Evolutionary conservation across 2,888 invertebrate species (phyloP).

Genomic region (Leptinotarsa haldemani): DNA sequence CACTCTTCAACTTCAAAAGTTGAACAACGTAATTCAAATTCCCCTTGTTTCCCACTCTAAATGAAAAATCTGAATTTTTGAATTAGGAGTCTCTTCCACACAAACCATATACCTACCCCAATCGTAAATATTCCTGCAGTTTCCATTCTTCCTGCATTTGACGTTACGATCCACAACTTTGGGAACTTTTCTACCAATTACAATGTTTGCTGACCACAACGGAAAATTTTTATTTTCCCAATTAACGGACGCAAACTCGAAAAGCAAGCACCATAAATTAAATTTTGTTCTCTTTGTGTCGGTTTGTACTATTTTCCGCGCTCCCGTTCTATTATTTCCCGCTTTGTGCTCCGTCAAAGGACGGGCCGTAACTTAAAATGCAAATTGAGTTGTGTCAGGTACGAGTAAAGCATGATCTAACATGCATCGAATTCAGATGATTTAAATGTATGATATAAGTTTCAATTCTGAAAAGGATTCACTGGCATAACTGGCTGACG

Average conservation of each 20-base stretch:
- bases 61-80: too few relatives aligned
- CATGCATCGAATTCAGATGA: not conserved
- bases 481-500: not conserved
- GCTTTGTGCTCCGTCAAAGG: slow-evolving; percentile 32
- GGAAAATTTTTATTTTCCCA: slow-evolving; percentile 17
- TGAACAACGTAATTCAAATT: too few relatives aligned
- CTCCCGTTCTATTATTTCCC: slow-evolving; percentile 11
- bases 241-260: not conserved
- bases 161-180: not conserved
- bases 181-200: slow-evolving; percentile 2
- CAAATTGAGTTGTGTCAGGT: slow-evolving; percentile 41
- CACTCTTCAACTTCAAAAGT: too few relatives aligned
- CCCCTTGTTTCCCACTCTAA: too few relatives aligned
- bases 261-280: slow-evolving; percentile 12
- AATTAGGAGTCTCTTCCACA: too few relatives aligned
- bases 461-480: not conserved
- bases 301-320: slow-evolving; percentile 18
- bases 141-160: not conserved
- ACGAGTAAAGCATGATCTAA: slow-evolving; percentile 24
- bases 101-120: not conserved
- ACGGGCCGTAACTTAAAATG: slow-evolving; percentile 37
- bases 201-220: slow-evolving; percentile 11
- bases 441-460: slow-evolving; percentile 3
- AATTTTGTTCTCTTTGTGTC: slow-evolving; percentile 17
- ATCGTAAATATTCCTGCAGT: not conserved